Evolutionary conservation across 2,888 invertebrate genomes (phyloP).

Genomic region (Dynastes hyllus): DNA sequence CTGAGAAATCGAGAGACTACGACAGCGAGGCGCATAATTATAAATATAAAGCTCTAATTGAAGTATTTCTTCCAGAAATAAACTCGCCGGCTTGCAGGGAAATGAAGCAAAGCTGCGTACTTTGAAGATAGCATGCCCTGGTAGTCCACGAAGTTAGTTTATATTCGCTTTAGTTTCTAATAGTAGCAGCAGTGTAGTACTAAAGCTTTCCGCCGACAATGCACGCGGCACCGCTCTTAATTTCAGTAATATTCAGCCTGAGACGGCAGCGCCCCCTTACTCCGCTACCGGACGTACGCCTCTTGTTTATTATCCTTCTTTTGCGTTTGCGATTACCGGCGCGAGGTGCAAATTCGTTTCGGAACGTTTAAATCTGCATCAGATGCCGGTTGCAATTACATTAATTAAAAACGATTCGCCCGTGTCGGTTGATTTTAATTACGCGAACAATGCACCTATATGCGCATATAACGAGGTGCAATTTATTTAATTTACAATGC

Average conservation of each 20-base stretch:
- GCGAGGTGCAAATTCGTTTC: constrained; percentile 2
- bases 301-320: constrained; percentile 27
- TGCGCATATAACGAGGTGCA: too few relatives aligned
- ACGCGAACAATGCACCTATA: background rate
- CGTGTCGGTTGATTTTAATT: constrained; percentile 7
- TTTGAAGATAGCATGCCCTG: constrained; percentile 19
- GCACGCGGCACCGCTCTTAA: constrained; percentile 16
- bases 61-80: constrained; percentile 11
- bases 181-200: too few relatives aligned
- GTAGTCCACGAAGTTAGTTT: constrained; percentile 8
- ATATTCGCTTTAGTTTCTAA: constrained; percentile 10
- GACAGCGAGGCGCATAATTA: constrained; percentile 12
- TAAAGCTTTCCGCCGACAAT: background rate
- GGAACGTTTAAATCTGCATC: background rate
- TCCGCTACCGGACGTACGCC: background rate
- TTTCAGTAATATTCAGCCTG: constrained; percentile 24
- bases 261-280: background rate
- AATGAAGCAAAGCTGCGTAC: constrained; percentile 30
- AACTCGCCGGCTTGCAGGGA: constrained; percentile 6
- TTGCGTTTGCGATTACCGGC: constrained; percentile 4
- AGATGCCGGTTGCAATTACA: constrained; percentile 13
- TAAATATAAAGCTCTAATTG: constrained; percentile 22
- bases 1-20: too few relatives aligned
- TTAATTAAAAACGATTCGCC: background rate
- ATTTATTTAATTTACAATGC: too few relatives aligned